Conservation (phyloP, 1,140 invertebrate genomes). For the Tribolium castaneum region DNA sequence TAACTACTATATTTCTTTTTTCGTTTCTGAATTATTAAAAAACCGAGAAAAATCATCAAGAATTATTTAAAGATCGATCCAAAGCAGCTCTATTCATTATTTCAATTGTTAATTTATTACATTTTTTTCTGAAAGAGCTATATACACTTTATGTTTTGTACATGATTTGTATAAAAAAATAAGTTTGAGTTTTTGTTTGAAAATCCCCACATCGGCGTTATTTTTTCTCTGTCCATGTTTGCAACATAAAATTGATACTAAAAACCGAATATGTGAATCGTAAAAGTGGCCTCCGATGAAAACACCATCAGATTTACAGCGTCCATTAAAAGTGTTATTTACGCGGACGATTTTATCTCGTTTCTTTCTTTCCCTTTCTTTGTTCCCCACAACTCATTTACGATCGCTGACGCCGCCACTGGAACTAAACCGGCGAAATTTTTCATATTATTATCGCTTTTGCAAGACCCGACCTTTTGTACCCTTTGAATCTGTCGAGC, state of each 20-base stretch:
- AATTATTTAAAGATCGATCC: too few species aligned
- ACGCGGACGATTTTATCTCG: neutral
- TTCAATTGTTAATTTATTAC: too few species aligned
- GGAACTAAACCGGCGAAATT: neutral
- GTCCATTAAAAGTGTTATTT: conserved; percentile 25
- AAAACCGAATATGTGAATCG: conserved; percentile 18
- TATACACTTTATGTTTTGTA: too few species aligned
- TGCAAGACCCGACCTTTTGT: neutral
- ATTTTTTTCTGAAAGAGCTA: too few species aligned
- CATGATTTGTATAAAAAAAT: too few species aligned
- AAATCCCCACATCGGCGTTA: too few species aligned
- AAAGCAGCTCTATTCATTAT: too few species aligned
- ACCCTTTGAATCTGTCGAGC: neutral
- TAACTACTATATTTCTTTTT: too few species aligned
- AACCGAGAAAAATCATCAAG: too few species aligned
- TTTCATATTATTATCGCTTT: neutral
- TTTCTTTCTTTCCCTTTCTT: neutral
- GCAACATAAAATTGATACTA: conserved; percentile 21
- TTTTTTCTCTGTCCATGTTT: neutral
- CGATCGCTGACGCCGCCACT: neutral
- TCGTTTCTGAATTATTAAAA: too few species aligned
- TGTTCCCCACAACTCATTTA: neutral
- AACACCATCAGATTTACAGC: conserved; percentile 17
- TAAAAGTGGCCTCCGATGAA: conserved; percentile 24
- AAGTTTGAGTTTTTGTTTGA: too few species aligned